Evolutionary conservation across 2,113 vertebrate genomes (phyloP).

Genomic region (Mungos mungo): DNA sequence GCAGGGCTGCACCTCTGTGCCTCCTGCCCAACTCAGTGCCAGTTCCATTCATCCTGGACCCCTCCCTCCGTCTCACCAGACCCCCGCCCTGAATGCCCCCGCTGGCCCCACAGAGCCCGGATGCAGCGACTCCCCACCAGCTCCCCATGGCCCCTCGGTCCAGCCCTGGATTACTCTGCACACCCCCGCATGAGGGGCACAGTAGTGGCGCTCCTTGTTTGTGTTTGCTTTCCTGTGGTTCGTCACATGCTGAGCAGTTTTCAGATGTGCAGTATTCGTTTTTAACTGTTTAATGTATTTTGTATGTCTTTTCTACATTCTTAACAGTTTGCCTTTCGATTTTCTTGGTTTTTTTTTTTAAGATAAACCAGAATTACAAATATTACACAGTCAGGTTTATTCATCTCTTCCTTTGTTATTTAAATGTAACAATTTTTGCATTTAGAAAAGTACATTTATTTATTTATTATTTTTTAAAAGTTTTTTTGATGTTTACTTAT

Average conservation of each 20-base stretch:
- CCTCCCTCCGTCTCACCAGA: accelerated
- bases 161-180: not conserved
- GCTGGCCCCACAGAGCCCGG: accelerated
- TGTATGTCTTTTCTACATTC: not conserved
- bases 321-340: not conserved
- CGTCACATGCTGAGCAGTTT: not conserved
- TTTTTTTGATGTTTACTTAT: no score
- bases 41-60: accelerated
- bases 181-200: not conserved
- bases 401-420: not conserved
- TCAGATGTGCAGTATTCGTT: not conserved
- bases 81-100: accelerated
- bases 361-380: not conserved
- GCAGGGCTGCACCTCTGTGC: accelerated
- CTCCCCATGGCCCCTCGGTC: accelerated
- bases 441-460: not conserved
- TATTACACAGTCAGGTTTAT: not conserved
- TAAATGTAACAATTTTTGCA: not conserved
- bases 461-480: no score
- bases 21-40: accelerated
- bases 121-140: accelerated
- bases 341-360: not conserved
- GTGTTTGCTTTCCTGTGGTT: no score
- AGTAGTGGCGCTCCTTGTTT: no score
- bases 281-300: not conserved